Evolutionary conservation across 2,113 vertebrate species (phyloP).

Genomic region (Bucco capensis): DNA sequence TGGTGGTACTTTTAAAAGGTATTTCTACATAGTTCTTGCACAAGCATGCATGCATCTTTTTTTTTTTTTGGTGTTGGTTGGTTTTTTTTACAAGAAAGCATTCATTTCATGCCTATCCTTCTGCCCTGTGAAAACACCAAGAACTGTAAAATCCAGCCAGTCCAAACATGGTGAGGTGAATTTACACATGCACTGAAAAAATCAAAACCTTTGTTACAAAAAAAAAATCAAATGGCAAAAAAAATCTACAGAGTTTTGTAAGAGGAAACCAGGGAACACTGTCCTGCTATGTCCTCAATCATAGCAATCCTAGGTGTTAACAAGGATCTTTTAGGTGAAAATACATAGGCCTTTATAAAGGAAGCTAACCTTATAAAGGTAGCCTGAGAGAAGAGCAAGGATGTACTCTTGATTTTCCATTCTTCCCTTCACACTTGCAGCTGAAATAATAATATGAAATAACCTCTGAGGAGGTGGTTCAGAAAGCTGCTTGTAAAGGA

Average conservation of each 20-base stretch:
- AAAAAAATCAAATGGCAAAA: background rate
- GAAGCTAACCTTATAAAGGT: background rate
- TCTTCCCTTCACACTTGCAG: background rate
- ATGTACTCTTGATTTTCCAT: background rate
- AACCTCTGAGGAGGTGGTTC: background rate
- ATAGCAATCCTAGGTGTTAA: background rate
- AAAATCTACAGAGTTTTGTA: background rate
- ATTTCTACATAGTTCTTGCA: background rate
- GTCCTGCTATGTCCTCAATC: background rate
- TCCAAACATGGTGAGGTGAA: background rate
- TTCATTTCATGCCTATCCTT: background rate
- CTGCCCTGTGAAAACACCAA: background rate
- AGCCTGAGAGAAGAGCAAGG: background rate
- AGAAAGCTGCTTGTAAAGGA: background rate
- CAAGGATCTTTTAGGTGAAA: background rate
- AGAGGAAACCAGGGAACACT: background rate
- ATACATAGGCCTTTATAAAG: background rate
- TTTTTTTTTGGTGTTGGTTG: background rate
- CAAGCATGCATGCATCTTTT: background rate
- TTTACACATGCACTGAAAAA: background rate
- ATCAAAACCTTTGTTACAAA: background rate
- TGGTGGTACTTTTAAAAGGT: constrained; percentile 6
- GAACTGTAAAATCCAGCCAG: background rate
- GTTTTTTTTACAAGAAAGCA: background rate
- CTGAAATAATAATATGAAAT: background rate